phyloP scores from a whole-genome alignment of 2,888 invertebrate genomes.

The Chouioia cunea region DNA sequence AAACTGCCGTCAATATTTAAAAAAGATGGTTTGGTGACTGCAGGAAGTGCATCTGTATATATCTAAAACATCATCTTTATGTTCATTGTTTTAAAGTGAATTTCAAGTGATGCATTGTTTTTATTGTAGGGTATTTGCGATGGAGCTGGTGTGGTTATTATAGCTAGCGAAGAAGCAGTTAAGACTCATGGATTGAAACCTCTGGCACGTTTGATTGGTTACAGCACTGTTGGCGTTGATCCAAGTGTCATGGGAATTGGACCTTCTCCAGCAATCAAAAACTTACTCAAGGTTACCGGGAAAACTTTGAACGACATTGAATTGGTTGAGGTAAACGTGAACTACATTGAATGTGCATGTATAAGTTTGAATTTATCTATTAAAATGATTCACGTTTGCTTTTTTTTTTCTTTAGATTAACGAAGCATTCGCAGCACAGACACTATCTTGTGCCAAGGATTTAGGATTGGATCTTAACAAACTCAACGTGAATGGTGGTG shows the following conservation, averaged over 20 bases:
- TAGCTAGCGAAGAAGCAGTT: conserved; percentile 92
- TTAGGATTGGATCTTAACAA: conserved; percentile 87
- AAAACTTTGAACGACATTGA: conserved; percentile 89
- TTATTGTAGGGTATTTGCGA: conserved; percentile 90
- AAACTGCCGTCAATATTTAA: conserved; percentile 93
- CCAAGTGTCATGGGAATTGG: conserved; percentile 99
- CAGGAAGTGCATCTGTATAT: conserved; percentile 91
- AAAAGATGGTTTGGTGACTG: conserved; percentile 94
- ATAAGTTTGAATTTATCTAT: not conserved
- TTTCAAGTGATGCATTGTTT: not conserved
- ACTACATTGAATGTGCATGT: no score
- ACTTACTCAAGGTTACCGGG: conserved; percentile 84
- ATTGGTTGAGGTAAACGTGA: conserved; percentile 93
- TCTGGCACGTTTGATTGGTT: conserved; percentile 87
- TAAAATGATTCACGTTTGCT: conserved; percentile 9
- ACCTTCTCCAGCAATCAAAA: conserved; percentile 93
- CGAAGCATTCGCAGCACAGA: conserved; percentile 98
- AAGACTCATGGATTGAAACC: conserved; percentile 86
- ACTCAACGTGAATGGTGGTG: conserved; percentile 95
- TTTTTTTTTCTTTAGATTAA: conserved; percentile 80
- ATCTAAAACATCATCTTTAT: conserved; percentile 18
- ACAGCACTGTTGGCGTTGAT: conserved; percentile 94
- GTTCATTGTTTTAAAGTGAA: conserved; percentile 26
- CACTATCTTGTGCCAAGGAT: conserved; percentile 91
- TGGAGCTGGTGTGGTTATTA: conserved; percentile 93